phyloP scores from a whole-genome alignment of 2,113 vertebrate species.

The Anhinga anhinga region DNA sequence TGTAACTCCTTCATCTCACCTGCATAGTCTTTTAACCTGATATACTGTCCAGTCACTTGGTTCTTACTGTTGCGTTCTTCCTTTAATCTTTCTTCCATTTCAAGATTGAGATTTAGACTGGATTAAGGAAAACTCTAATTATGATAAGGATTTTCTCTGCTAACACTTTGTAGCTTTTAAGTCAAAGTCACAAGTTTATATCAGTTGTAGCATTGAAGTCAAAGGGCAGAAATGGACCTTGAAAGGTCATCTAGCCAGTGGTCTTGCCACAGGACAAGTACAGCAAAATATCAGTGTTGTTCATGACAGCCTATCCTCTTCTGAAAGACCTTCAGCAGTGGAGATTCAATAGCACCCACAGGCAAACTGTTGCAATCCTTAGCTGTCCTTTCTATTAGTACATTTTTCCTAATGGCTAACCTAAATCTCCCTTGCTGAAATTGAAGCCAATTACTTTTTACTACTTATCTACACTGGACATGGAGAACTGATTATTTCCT shows the following conservation, averaged over 20 bases:
- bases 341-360: background rate
- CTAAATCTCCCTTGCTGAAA: background rate
- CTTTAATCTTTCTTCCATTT: background rate
- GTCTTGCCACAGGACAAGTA: background rate
- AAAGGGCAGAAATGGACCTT: background rate
- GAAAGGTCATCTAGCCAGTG: background rate
- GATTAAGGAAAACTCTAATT: background rate
- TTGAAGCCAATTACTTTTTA: background rate
- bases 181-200: background rate
- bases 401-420: background rate
- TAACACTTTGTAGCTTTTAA: background rate
- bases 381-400: background rate
- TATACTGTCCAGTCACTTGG: background rate
- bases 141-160: background rate
- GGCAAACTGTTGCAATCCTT: background rate
- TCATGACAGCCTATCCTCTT: accelerated
- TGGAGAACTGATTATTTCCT: background rate
- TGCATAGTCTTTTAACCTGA: background rate
- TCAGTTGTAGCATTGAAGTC: background rate
- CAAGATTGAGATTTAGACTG: background rate
- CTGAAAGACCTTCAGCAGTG: background rate
- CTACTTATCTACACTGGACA: background rate
- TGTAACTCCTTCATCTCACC: background rate
- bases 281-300: background rate
- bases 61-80: background rate